Conservation (phyloP, 2,797 vertebrate genomes). For the Coilia nasus region DNA sequence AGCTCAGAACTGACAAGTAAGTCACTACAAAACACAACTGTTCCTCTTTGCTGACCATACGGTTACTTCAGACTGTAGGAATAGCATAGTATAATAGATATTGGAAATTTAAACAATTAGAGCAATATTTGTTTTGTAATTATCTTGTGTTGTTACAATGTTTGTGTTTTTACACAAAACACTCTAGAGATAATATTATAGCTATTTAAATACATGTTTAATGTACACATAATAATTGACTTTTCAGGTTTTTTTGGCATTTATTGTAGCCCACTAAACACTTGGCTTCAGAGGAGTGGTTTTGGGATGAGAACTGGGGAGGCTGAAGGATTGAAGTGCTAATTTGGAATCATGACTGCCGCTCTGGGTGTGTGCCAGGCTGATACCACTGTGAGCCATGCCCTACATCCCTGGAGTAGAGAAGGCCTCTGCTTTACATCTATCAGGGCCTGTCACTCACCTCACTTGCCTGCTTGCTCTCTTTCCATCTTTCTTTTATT, state of each 20-base stretch:
- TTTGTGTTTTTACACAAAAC: no score
- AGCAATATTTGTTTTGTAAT: not conserved
- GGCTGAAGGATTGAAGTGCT: conserved; percentile 59
- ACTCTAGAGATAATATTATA: no score
- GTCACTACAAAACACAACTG: not conserved
- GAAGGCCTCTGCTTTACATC: conserved; percentile 28
- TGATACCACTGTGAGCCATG: conserved; percentile 46
- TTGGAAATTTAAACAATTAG: not conserved
- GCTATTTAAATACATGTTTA: no score
- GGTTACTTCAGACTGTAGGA: not conserved
- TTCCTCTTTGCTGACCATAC: not conserved
- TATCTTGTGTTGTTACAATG: no score
- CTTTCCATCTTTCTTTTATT: not conserved
- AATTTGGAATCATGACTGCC: conserved; percentile 68
- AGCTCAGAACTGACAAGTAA: not conserved
- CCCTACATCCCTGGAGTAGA: conserved; percentile 35
- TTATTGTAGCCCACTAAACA: not conserved
- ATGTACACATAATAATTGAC: not conserved
- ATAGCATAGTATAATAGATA: not conserved
- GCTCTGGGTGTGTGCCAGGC: conserved; percentile 62
- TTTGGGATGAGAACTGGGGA: not conserved
- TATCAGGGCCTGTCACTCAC: not conserved
- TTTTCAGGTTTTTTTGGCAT: not conserved
- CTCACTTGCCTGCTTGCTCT: not conserved
- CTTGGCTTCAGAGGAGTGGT: no score